phyloP scores from a whole-genome alignment of 2,797 vertebrate genomes.

The Hoplostethus atlanticus region DNA sequence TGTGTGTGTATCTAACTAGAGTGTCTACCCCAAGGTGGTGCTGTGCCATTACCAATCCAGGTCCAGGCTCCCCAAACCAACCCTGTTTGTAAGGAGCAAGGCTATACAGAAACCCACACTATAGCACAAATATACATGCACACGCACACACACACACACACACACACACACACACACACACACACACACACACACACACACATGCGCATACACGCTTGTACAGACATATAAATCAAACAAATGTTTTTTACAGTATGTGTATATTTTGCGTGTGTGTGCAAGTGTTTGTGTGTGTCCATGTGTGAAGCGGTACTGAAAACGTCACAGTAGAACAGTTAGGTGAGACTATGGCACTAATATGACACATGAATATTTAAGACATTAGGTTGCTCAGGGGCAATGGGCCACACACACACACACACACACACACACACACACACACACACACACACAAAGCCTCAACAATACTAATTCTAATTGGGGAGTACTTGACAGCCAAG shows the following conservation, averaged over 20 bases:
- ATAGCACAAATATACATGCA: neutral
- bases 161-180: conserved; percentile 12
- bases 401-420: neutral
- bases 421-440: neutral
- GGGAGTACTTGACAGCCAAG: conserved; percentile 7
- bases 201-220: neutral
- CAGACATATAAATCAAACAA: neutral
- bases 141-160: conserved; percentile 5
- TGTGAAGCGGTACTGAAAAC: neutral
- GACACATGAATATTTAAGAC: conserved; percentile 16
- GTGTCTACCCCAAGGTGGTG: conserved; percentile 61
- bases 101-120: neutral
- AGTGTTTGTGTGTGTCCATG: neutral
- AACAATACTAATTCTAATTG: neutral
- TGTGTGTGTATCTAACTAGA: neutral
- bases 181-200: neutral
- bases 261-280: neutral
- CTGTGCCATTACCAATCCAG: conserved; percentile 54
- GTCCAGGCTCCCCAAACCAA: conserved; percentile 7
- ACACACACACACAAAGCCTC: neutral
- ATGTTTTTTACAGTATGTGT: neutral
- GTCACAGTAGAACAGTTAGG: neutral
- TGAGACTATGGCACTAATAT: conserved; percentile 16
- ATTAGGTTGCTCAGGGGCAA: neutral
- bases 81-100: neutral